Conservation (phyloP, 2,113 vertebrate species). For the Rana temporaria region DNA sequence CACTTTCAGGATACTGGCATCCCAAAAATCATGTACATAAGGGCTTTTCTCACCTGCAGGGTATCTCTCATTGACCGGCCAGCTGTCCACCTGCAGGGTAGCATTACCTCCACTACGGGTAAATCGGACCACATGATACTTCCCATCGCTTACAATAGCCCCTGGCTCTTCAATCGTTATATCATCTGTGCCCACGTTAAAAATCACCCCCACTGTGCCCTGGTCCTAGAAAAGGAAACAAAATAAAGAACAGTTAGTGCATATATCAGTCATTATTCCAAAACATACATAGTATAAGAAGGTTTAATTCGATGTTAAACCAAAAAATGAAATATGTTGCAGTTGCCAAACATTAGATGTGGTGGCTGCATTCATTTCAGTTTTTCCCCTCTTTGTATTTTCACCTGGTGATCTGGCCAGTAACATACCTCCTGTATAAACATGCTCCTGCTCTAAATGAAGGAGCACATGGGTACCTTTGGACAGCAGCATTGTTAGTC, state of each 20-base stretch:
- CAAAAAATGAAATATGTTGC: no score
- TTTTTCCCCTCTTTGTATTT: no score
- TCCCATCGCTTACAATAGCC: slow-evolving; percentile 90
- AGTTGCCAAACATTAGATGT: no score
- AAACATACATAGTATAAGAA: no score
- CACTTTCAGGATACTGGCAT: not conserved
- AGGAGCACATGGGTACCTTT: no score
- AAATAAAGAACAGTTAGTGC: not conserved
- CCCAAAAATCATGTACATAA: not conserved
- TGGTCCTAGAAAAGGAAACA: slow-evolving; percentile 76
- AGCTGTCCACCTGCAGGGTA: slow-evolving; percentile 95
- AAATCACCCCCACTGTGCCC: slow-evolving; percentile 92
- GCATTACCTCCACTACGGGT: slow-evolving; percentile 95
- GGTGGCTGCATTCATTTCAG: no score
- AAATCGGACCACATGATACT: slow-evolving; percentile 96
- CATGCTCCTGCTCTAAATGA: no score
- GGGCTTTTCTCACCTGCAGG: slow-evolving; percentile 82
- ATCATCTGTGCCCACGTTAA: slow-evolving; percentile 95
- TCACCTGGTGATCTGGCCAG: no score
- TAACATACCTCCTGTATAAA: no score
- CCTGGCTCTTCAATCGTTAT: slow-evolving; percentile 92
- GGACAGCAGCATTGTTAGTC: no score
- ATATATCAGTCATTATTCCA: no score
- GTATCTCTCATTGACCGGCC: slow-evolving; percentile 92
- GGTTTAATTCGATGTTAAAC: no score